Percentiles rank a stretch among this genome's conserved stretches.
These are phyloP conservation scores for Yponomeuta malinellus DNA, from an alignment of 2,888 invertebrate species.

Conservation along the genomic window DNA sequence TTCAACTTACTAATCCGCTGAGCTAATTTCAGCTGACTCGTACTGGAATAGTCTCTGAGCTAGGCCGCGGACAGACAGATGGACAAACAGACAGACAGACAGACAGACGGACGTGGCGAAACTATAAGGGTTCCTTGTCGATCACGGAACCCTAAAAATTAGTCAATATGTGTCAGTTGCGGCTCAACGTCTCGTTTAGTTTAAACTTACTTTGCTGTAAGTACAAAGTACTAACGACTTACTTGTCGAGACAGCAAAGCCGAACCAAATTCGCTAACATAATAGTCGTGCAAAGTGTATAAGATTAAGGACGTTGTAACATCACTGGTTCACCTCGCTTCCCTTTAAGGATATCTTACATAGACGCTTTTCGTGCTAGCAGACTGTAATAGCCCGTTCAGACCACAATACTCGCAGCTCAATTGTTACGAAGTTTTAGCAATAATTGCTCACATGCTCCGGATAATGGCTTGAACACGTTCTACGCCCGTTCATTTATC, in stretches of 20 bases:
- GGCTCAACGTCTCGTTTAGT: not conserved
- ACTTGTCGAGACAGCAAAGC: not conserved
- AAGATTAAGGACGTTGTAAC: constrained; percentile 20
- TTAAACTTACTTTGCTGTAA: not conserved
- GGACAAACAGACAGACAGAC: too few relatives aligned
- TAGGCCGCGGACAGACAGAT: too few relatives aligned
- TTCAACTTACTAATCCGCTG: too few relatives aligned
- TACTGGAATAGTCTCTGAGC: too few relatives aligned
- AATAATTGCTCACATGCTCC: not conserved
- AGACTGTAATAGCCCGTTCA: not conserved
- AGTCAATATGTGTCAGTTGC: too few relatives aligned
- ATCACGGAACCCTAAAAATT: too few relatives aligned
- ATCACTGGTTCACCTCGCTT: constrained; percentile 24
- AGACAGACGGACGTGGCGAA: too few relatives aligned
- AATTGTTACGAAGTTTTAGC: not conserved
- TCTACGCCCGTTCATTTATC: not conserved
- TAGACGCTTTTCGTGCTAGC: not conserved
- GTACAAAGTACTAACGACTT: not conserved
- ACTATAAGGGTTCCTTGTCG: too few relatives aligned
- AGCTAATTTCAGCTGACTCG: too few relatives aligned
- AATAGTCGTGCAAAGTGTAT: constrained; percentile 18
- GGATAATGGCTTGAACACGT: not conserved
- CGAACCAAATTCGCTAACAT: not conserved
- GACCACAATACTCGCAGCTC: not conserved
- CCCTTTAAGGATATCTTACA: constrained; percentile 18